Evolutionary conservation across 2,113 vertebrate genomes (phyloP), one percentile per base, ranked within the genome.

Genomic region (Halichoeres trimaculatus): DNA sequence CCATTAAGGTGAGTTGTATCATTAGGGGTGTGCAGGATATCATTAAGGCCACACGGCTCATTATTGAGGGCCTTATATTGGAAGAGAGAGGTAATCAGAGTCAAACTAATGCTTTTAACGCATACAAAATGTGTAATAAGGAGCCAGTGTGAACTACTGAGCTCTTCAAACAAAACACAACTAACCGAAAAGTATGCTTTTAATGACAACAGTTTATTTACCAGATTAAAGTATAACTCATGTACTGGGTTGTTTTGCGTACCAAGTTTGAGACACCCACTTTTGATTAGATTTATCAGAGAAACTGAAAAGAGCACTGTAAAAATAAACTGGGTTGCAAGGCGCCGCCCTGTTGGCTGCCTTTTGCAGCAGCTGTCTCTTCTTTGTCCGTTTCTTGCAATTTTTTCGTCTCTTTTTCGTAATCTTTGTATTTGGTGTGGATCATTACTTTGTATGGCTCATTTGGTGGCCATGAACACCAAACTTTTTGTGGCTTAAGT

Each of bases 1-100:
- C 66, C 60, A 62, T 82, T 78, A 73, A 62, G 65, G 62, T 70
- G 70, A 71, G 38, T 20, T 73, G 63, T 78, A 58, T 78, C n/a
- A 56, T 80, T 80, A 50, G 22, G 23, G 38, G 26, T 57, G 72
- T 66, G 24, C 20, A 35, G 20, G 35, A 66, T 66, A 60, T 64
- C 60, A 72, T 83, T 83, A 71, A 50, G 13, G 57, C 52, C 35
- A 68, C 13, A 14, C 30, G 43, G 66, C 26, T 78, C 61, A 59
- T 83, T 76, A 82, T 16, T 61, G 66, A 26, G 55, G 23, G 48
- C 53, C 24, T 84, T 74, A 70, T 76, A 73, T 61, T 71, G 54
- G 53, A 17, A 24, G 55, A 24, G n/a, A 47, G 48, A 71, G 53
- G 35, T 48, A 79, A 85, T 73, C 48, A 52, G 69, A 72, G 59